Evolutionary conservation across 2,797 vertebrate genomes (phyloP), one percentile per base, ranked within the genome.

Genomic region (Pagetopsis macropterus): DNA sequence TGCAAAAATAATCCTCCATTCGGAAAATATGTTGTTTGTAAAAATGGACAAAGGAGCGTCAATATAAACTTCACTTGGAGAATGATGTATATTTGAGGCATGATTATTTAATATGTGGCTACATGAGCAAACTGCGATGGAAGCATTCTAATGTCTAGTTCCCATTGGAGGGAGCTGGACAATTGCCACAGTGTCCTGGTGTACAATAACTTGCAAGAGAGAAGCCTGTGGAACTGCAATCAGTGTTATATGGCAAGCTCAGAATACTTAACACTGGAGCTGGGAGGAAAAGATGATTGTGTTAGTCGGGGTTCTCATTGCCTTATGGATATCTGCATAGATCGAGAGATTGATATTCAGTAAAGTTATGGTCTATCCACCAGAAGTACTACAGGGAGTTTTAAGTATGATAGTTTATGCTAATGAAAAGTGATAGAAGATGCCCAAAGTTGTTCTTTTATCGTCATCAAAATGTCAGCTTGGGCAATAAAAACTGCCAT

Each of bases 251-350:
- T 0, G 31, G 71, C 65, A 45, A 65, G 15, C 17, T 17, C 57
- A 57, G 55, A 23, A 56, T 33, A 41, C n/a, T 12, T 1, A 31
- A 57, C 70, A 64, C 69, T 67, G 16, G 72, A 59, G 55, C n/a
- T 50, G 51, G 17, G 10, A 68, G 64, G 67, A 76, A n/a, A 27
- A 61, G 46, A 59, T 51, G 33, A 62, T 67, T 41, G 52, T 17
- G 23, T 74, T 73, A 16, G 54, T 52, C 61, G 14, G 19, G 55
- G 45, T 65, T 70, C 5, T 41, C 31, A 67, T 14, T 63, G 31
- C 45, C 23, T 58, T 12, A n/a, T 43, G 37, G 12, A 31, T 33
- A 45, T 40, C 50, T 37, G 13, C 1, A 9, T 37, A 37, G 33
- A 9, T 37, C 33, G 7, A 37, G 33, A 37, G 33, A 37, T 37